Evolutionary conservation across 2,888 invertebrate species (phyloP).

Genomic region (Dolichopus griseipennis): DNA sequence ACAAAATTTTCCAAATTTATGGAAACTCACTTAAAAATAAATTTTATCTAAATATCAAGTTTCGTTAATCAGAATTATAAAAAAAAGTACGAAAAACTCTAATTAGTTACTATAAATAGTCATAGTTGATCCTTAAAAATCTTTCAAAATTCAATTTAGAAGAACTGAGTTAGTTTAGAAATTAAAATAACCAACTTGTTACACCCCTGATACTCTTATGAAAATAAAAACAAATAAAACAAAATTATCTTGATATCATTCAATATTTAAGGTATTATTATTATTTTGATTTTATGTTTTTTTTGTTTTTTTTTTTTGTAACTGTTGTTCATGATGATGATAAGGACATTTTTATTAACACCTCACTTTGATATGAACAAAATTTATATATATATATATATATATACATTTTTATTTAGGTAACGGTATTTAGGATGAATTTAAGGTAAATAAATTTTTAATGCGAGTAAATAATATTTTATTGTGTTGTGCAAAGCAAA

Average conservation of each 20-base stretch:
- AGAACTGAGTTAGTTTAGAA: too few relatives aligned
- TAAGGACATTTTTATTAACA: slow-evolving; percentile 1
- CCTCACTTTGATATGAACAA: neutral
- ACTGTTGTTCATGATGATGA: neutral
- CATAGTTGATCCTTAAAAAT: too few relatives aligned
- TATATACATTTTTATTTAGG: neutral
- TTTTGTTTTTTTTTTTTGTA: neutral
- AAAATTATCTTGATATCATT: neutral
- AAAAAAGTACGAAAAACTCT: too few relatives aligned
- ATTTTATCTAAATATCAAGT: too few relatives aligned
- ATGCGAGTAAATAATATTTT: neutral
- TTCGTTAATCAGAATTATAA: too few relatives aligned
- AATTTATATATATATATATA: neutral
- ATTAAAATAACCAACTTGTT: too few relatives aligned
- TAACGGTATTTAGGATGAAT: neutral
- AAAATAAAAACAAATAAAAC: too few relatives aligned
- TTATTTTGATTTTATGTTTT: neutral
- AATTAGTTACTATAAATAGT: too few relatives aligned
- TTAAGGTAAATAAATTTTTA: neutral
- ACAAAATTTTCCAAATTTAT: too few relatives aligned
- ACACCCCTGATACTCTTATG: neutral
- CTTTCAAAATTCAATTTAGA: too few relatives aligned
- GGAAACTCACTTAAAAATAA: too few relatives aligned
- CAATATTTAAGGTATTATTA: neutral
- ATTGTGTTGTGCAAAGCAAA: neutral